Conservation (phyloP, 2,113 vertebrate species). For the Gracilinanus agilis region DNA sequence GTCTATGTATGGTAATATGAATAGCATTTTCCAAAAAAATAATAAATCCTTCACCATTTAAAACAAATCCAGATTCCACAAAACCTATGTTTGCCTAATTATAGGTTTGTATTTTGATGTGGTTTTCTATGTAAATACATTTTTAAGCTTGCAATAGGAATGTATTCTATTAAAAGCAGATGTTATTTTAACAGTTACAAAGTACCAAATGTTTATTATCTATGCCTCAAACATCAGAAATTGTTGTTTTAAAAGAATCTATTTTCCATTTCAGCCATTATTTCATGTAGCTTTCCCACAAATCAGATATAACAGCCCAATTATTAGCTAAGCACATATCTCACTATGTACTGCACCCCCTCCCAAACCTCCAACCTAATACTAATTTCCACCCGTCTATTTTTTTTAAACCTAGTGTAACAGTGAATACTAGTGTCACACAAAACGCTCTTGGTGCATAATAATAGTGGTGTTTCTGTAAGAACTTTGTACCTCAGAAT, state of each 20-base stretch:
- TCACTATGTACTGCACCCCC: not conserved
- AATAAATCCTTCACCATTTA: conserved; percentile 76
- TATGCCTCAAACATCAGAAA: conserved; percentile 60
- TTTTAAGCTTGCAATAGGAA: conserved; percentile 76
- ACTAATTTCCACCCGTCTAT: not conserved
- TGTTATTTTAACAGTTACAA: conserved; percentile 64
- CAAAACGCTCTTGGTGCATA: not conserved
- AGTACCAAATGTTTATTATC: conserved; percentile 72
- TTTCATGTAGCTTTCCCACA: conserved; percentile 48
- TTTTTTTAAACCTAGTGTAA: not conserved
- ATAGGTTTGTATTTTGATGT: conserved; percentile 66
- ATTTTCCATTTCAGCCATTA: conserved; percentile 56
- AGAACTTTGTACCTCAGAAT: conserved; percentile 6
- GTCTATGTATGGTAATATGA: conserved; percentile 69
- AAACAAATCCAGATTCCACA: conserved; percentile 75
- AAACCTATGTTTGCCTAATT: conserved; percentile 78
- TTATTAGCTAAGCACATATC: conserved; percentile 37
- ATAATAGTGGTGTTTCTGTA: not conserved
- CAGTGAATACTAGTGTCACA: not conserved
- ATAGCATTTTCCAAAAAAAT: conserved; percentile 70
- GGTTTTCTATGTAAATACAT: conserved; percentile 75
- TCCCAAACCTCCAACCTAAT: not conserved
- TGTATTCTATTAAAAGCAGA: conserved; percentile 76
- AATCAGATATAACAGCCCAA: conserved; percentile 26
- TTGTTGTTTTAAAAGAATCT: conserved; percentile 56